Conservation (phyloP, 2,797 vertebrate genomes). For the Anguilla marmorata region DNA sequence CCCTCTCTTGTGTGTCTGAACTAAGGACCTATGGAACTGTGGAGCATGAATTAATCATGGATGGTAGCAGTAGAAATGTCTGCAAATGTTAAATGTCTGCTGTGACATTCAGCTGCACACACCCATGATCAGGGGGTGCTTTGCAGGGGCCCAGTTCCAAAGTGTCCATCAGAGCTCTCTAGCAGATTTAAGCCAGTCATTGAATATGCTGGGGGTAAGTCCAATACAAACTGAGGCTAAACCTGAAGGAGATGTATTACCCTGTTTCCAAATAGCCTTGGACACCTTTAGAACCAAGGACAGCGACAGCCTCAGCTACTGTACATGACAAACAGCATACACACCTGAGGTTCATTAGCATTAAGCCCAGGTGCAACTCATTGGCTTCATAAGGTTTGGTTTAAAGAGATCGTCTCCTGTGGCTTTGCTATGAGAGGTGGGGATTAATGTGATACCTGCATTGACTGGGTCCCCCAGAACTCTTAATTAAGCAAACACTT, state of each 20-base stretch:
- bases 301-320: not conserved
- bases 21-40: not conserved
- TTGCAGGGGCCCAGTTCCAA: too few species aligned
- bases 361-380: not conserved
- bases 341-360: not conserved
- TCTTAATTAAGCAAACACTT: not conserved
- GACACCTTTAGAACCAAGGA: not conserved
- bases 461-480: not conserved
- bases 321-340: not conserved
- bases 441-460: not conserved
- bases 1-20: not conserved
- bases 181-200: too few species aligned
- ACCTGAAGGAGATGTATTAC: not conserved
- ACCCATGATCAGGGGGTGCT: too few species aligned
- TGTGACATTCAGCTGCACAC: too few species aligned
- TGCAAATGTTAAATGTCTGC: too few species aligned
- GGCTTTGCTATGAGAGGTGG: not conserved
- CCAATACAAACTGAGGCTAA: not conserved
- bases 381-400: not conserved
- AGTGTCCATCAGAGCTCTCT: too few species aligned
- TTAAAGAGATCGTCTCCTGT: not conserved
- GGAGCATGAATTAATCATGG: not conserved
- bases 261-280: not conserved
- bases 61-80: not conserved
- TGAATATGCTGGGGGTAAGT: not conserved